Evolutionary conservation across 1,140 invertebrate species (phyloP), one percentile per base, ranked within the genome.

Genomic region (Colletes gigas): DNA sequence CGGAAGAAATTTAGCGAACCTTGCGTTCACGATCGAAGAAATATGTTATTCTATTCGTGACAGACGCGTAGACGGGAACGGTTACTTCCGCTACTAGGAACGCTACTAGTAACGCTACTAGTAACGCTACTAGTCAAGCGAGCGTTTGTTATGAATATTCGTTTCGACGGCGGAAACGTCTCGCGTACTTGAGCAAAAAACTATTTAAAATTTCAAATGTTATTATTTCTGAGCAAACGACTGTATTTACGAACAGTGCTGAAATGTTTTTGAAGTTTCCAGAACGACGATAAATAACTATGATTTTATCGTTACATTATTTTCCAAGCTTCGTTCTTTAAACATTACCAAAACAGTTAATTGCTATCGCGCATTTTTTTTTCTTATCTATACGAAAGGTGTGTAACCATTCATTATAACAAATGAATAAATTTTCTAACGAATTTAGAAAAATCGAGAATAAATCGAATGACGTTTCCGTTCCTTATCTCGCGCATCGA

Each of bases 31-130:
- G 39, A 57, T 21, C 8, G 1, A n/a, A 3, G 30, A 47, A 57
- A 8, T 15, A 17, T 7, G 17, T 55, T 55, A 39, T 62, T 70
- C 10, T 65, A 14, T n/a, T 12, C 19, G 69, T 60, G 67, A 55
- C 55, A 57, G 47, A 57, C 50, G 77, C 59, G 52, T 73, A 84
- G 78, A 79, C 30, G 15, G 9, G 10, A 50, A 50, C 39, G n/a
- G 14, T 66, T 65, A 14, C 39, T 55, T 75, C 21, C 30, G 21
- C n/a, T 6, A 19, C 14, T 7, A 6, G 30, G n/a, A 10, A 19
- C 41, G 63, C 57, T 6, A 15, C 14, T 7, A 6, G 30, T 8
- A 10, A 19, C 41, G 63, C 57, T 6, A 15, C 14, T 7, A 6
- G 30, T 8, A 10, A 19, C 41, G 63, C 57, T 59, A 21, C 62